Evolutionary conservation across 2,113 vertebrate genomes (phyloP).

Genomic region (Cryptomyrus ogoouensis): DNA sequence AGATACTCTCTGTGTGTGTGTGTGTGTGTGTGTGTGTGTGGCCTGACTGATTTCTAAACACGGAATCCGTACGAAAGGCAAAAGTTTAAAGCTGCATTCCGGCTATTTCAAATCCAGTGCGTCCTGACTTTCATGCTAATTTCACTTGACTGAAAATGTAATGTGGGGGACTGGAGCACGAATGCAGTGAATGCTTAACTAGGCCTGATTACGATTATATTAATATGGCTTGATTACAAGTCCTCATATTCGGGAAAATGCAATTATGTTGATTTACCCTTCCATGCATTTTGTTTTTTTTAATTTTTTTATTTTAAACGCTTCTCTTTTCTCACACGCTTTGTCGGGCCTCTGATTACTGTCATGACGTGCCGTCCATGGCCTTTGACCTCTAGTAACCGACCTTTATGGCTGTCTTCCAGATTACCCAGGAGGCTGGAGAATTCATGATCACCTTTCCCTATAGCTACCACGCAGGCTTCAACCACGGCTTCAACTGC

Average conservation of each 20-base stretch:
- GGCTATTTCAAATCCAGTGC: not conserved
- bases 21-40: not conserved
- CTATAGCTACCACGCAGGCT: conserved; percentile 95
- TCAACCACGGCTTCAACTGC: conserved; percentile 98
- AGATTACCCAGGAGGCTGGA: conserved; percentile 95
- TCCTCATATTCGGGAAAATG: not conserved
- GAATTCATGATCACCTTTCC: conserved; percentile 98
- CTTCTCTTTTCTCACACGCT: not conserved
- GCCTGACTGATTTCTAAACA: not conserved
- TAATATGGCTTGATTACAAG: not conserved
- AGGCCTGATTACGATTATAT: not conserved
- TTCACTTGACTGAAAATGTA: conserved; percentile 4
- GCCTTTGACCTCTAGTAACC: not conserved
- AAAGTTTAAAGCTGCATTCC: conserved; percentile 10
- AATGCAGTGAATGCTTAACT: conserved; percentile 8
- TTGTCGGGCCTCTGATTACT: not conserved
- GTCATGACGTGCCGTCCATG: not conserved
- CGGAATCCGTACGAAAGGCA: not conserved
- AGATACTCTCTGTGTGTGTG: not conserved
- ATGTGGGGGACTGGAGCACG: not conserved
- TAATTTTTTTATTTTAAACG: not conserved
- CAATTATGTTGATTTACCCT: not conserved
- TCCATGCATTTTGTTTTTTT: not conserved
- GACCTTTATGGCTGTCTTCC: conserved; percentile 19
- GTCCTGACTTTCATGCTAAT: not conserved